Evolutionary conservation across 2,113 vertebrate species (phyloP), one percentile per base, ranked within the genome.

Genomic region (Lanius collurio): DNA sequence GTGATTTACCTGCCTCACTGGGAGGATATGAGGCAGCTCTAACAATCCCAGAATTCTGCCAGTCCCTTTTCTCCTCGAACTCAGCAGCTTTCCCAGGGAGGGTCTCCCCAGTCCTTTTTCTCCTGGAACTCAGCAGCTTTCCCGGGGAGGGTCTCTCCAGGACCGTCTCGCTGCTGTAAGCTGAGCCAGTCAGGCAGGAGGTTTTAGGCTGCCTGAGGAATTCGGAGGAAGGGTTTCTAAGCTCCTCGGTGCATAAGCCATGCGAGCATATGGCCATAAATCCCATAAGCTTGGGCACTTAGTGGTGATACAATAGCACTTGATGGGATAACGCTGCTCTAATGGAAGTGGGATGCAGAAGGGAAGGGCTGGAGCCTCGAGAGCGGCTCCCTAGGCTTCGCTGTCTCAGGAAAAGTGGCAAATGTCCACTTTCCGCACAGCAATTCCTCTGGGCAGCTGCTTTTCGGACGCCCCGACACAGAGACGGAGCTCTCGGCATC

Each of bases 151-250:
- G 10, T 56, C 39, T 53, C 73, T 15, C 6, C 8, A 19, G 90
- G 30, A 17, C 47, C 6, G 16, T 69, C 31, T 69, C 41, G 9
- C 50, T 24, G 42, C 86, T 46, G 77, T 64, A 84, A 92, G 31
- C 56, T 11, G 89, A 97, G 60, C 88, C 80, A 39, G 82, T n/a
- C 57, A 9, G 88, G 70, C 67, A 49, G 79, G 70, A 96, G 88
- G 75, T 65, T 93, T 94, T 44, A 90, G 23, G 59, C 47, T 5
- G 17, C 47, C 69, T 11, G 65, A 89, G 89, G 89, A 91, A 87
- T 96, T 87, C 41, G 65, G 57, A 89, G 87, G 83, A 94, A 82
- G 73, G 52, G 11, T 94, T 91, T 68, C 79, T 76, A 56, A 87
- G 69, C 75, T n/a, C n/a, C 69, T 87, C 11, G 5, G 37, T 1